Percentiles rank a stretch among this genome's conserved stretches.
These are phyloP conservation scores for Catharus minimus DNA, from an alignment of 2,113 vertebrate species.

Conservation along the genomic window DNA sequence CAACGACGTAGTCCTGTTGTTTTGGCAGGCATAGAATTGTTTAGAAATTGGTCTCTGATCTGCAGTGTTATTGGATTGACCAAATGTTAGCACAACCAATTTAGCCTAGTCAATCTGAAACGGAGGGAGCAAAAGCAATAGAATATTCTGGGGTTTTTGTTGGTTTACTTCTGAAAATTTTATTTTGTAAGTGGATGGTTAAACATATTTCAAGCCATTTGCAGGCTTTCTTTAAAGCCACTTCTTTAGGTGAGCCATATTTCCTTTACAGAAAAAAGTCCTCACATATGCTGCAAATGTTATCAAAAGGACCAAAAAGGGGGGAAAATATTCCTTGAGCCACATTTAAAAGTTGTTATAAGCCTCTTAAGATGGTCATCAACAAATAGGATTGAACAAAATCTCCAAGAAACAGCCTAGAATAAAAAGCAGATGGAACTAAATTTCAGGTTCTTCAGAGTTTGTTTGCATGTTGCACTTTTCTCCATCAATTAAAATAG, in stretches of 20 bases:
- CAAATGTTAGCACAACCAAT: not conserved
- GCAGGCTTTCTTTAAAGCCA: not conserved
- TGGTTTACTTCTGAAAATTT: not conserved
- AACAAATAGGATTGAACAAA: not conserved
- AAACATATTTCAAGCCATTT: not conserved
- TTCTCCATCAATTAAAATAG: not conserved
- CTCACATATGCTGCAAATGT: not conserved
- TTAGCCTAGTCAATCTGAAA: not conserved
- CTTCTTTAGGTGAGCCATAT: not conserved
- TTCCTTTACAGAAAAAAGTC: not conserved
- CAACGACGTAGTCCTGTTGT: not conserved
- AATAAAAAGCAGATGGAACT: not conserved
- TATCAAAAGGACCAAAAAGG: not conserved
- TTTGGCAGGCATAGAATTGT: constrained; percentile 2
- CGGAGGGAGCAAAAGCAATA: not conserved
- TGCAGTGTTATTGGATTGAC: not conserved
- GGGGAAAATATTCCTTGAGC: not conserved
- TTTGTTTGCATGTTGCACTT: not conserved
- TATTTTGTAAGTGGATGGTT: not conserved
- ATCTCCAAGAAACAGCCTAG: not conserved
- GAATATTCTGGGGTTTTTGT: not conserved
- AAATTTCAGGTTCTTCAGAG: not conserved
- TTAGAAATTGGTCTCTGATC: constrained; percentile 4
- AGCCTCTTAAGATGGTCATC: not conserved
- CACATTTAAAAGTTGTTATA: not conserved